Conservation (phyloP, 2,888 invertebrate genomes). For the Rhagonycha lutea region DNA sequence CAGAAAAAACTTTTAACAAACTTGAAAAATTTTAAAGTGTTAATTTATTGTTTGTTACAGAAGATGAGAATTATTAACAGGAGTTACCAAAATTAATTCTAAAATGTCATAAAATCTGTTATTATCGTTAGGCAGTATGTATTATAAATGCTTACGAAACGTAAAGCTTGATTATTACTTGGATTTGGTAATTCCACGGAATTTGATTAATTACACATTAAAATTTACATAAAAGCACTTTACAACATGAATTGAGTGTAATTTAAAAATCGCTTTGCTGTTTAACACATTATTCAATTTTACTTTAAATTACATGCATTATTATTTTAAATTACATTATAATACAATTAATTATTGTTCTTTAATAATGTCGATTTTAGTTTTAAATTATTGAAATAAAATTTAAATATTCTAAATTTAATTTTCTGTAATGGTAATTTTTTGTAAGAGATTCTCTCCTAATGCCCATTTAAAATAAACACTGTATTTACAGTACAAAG, state of each 20-base stretch:
- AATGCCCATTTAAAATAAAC: neutral
- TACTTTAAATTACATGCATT: neutral
- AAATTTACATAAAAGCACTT: neutral
- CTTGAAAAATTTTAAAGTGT: neutral
- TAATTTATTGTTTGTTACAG: neutral
- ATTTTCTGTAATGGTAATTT: too few relatives aligned
- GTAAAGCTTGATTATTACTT: neutral
- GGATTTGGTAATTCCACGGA: neutral
- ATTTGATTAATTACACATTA: neutral
- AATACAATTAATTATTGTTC: neutral
- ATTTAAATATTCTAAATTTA: too few relatives aligned
- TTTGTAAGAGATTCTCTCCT: neutral
- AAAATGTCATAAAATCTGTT: neutral
- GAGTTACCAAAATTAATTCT: neutral
- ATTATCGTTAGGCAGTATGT: neutral
- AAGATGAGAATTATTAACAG: neutral
- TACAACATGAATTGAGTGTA: neutral
- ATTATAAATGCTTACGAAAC: neutral
- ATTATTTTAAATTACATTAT: neutral
- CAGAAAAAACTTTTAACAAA: neutral
- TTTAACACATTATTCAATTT: neutral
- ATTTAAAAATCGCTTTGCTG: neutral
- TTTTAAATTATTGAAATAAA: too few relatives aligned
- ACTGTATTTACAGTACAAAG: neutral
- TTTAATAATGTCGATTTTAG: neutral